Base-by-base conservation (phyloP, 2,113 vertebrate genomes). In the Perca fluviatilis region DNA sequence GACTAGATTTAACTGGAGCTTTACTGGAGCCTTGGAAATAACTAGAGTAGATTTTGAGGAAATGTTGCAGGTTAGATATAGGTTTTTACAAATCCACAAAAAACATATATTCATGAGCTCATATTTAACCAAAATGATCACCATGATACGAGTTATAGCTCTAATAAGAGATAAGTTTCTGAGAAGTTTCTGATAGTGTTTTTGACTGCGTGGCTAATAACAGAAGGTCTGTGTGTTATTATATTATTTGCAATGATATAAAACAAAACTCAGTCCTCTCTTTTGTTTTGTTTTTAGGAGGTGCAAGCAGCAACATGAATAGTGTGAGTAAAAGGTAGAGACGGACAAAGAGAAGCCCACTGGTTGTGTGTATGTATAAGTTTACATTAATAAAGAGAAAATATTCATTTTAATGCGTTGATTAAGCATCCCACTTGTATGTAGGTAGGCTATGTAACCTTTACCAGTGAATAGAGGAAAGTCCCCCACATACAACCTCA, bases 1-100 rank as follows among this genome's bases (percentile, higher is more conserved):
- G 33, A 82, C 33, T 15, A 13, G 57, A 27, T 63, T 19, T 27
- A 68, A 58, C 74, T 46, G 53, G 13, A 62, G 49, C 72, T 74
- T 83, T 54, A 13, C 30, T 73, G 62, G 33, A 74, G 16, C 62
- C 4, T 57, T 3, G 0, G 56, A 56, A 10, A 62, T 40, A 10
- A 60, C 40, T 12, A 8, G 19, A 27, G 23, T 27, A 10, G 12
- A 1, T 33, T 36, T 58, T 27, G 6, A 36, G 30, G 30, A 40
- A 36, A 36, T 68, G n/a, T 0, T 51, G 12, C 47, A 49, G 30
- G 13, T 68, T 21, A 4, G 25, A 30, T 51, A 3, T 14, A 23
- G n/a, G 10, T 36, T 69, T 68, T 69, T 30, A 51, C 19, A 50
- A 11, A 30, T 67, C 18, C 10, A 50, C 47, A 30, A 30, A 50